Base-by-base conservation (phyloP, 2,113 vertebrate species). In the Mobula birostris region DNA sequence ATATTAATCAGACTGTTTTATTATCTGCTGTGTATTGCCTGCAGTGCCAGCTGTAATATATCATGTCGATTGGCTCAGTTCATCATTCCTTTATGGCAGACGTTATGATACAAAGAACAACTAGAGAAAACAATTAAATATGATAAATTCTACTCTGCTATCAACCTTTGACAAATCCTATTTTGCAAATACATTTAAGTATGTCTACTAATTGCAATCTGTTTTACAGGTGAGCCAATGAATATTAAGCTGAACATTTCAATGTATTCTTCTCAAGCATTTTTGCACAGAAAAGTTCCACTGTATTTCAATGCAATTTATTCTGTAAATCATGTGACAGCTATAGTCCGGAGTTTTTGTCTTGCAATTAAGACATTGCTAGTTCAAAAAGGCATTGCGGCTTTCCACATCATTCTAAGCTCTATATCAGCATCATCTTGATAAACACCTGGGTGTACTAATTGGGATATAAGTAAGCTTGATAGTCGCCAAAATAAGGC, bases 91-190 rank as follows among this genome's bases (percentile, higher is more conserved):
- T 66, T 66, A 7, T 87, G n/a, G 85, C 29, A 88, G 58, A 15
- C 58, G 63, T 14, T 61, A n/a, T 66, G 12, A 32, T 88, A 88
- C 63, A 66, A 63, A 7, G 56, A 63, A n/a, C 56, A 63, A 27
- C 83, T 87, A 66, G 85, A 88, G 14, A 48, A 19, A 27, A 63
- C 61, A 40, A 70, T 70, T 92, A 92, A 36, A 19, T 72, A 8
- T 27, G 24, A 24, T 48, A 74, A 48, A 17, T 40, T 21, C 74
- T 40, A 40, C 8, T 27, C 19, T 74, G 19, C 90, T 74, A 74
- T 93, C 90, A 93, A 93, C 40, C 68, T 74, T 19, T 48, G 90
- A 93, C n/a, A 48, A 24, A 74, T 93, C 40, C 66, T 14, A 24
- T 8, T 29, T 74, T 66, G 12, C 3, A 24, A 68, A 68, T 68